Conservation (phyloP, 2,888 invertebrate species). For the Agrotis puta region DNA sequence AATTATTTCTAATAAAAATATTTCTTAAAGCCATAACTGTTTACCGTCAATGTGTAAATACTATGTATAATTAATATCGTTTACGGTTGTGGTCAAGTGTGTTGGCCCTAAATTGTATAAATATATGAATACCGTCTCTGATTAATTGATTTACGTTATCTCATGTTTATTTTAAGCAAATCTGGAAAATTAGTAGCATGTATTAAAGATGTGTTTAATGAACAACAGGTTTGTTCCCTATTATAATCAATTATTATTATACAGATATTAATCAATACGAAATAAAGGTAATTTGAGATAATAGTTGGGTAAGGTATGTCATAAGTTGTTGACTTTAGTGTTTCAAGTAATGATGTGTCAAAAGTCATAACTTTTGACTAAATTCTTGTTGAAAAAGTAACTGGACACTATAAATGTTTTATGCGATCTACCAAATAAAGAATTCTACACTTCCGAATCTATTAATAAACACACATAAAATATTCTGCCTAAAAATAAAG, state of each 20-base stretch:
- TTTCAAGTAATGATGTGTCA: background rate
- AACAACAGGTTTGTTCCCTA: background rate
- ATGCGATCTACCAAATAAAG: background rate
- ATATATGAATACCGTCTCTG: no score
- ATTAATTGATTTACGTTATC: background rate
- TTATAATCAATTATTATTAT: no score
- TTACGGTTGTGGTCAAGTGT: background rate
- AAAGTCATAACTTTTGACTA: background rate
- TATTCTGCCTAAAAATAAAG: conserved; percentile 2
- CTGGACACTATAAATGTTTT: background rate
- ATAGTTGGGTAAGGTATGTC: no score
- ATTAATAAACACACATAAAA: conserved; percentile 22
- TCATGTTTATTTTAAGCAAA: background rate
- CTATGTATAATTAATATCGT: conserved; percentile 12
- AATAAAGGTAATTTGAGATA: no score
- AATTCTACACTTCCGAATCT: background rate
- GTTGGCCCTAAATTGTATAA: conserved; percentile 19
- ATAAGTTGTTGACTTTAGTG: background rate
- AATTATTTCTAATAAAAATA: conserved; percentile 14
- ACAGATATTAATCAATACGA: no score
- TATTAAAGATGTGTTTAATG: background rate
- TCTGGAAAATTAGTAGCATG: background rate
- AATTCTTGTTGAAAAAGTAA: no score
- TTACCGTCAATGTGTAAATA: conserved; percentile 20
- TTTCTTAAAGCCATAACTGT: conserved; percentile 2